Evolutionary conservation across 2,797 vertebrate genomes (phyloP), one percentile per base, ranked within the genome.

Genomic region (Muscicapa striata): DNA sequence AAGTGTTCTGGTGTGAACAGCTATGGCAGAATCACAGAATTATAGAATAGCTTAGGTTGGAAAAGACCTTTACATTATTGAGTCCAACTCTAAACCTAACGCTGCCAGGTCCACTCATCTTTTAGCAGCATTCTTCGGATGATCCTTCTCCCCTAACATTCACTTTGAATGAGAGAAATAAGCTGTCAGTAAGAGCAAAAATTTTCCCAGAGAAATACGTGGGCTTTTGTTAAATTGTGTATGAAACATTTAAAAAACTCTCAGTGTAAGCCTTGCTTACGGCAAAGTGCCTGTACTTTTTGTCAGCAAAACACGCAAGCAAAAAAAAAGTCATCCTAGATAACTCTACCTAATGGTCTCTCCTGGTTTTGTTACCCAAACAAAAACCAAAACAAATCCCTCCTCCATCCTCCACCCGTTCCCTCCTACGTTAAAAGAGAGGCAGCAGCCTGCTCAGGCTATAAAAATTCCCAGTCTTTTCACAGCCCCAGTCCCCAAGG

Each of bases 331-430:
- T 55, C 36, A 45, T 54, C 22, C 57, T 63, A 72, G 82, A 85
- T 83, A 83, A 70, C 30, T 82, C 45, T 77, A 83, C 72, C 54
- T 46, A 93, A 64, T 41, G 0, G 11, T 63, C 75, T 82, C 72
- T 91, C 87, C 78, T 76, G 89, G 77, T 90, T 91, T 66, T 96
- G 89, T 96, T 93, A 93, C 91, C 83, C 77, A 91, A 96, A 96
- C 87, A 95, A 95, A 92, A 91, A 23, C 12, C 90, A 90, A 94
- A 96, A 90, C 91, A 96, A 48, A 86, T 78, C 74, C 87, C 58
- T 90, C 76, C 67, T 93, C 67, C 34, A 8, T 57, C 46, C 82
- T 94, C 89, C 91, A 81, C 73, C 69, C 84, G 14, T 87, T 85
- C 54, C 85, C 87, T 91, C 69, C 70, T 58, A 59, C 9, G 0